Conservation (phyloP, 2,797 vertebrate genomes). For the Mallotus villosus region DNA sequence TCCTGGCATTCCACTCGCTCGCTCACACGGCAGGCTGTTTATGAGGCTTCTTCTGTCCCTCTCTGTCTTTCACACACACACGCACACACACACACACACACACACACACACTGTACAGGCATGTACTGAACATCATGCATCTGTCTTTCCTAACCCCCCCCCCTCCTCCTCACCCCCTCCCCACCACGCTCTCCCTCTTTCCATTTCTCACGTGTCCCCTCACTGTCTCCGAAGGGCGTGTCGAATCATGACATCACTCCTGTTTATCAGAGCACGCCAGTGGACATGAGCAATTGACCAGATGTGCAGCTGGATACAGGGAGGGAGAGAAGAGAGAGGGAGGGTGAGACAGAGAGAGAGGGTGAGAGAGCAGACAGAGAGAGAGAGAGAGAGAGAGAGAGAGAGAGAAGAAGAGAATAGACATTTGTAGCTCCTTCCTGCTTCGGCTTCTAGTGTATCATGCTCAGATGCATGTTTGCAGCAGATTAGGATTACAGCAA, state of each 20-base stretch:
- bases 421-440: background rate
- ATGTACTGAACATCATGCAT: too few species aligned
- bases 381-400: background rate
- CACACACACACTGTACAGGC: too few species aligned
- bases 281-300: constrained; percentile 12
- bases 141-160: background rate
- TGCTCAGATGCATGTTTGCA: background rate
- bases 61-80: background rate
- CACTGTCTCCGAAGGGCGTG: background rate
- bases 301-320: constrained; percentile 12
- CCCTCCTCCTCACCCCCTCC: background rate
- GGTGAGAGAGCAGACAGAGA: background rate
- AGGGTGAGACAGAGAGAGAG: background rate
- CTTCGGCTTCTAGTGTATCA: background rate
- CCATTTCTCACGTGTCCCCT: background rate
- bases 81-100: too few species aligned
- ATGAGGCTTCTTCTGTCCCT: background rate
- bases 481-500: background rate
- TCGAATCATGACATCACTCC: constrained; percentile 7
- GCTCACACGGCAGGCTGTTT: constrained; percentile 11
- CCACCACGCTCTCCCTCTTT: background rate
- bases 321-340: constrained; percentile 10
- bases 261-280: constrained; percentile 28
- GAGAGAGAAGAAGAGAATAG: background rate
- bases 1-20: constrained; percentile 5